phyloP scores from a whole-genome alignment of 2,888 invertebrate genomes.

The Meliscaeva auricollis region DNA sequence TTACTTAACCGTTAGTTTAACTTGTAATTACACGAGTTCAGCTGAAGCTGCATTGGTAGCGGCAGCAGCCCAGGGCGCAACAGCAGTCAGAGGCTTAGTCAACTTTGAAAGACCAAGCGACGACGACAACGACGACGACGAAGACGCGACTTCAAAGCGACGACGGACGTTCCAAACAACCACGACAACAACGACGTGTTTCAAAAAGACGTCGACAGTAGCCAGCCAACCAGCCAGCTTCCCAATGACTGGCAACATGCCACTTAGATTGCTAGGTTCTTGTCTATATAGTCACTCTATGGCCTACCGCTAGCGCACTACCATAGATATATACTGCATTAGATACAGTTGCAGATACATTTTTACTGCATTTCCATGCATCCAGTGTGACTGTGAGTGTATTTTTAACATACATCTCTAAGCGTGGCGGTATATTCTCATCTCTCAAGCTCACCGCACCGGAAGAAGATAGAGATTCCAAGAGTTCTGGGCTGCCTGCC shows the following conservation, averaged over 20 bases:
- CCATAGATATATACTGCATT: conserved; percentile 25
- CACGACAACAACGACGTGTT: conserved; percentile 30
- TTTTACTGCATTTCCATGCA: conserved; percentile 23
- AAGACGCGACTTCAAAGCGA: neutral
- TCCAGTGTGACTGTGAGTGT: conserved; percentile 28
- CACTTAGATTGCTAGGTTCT: conserved; percentile 55
- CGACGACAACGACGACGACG: conserved; percentile 20
- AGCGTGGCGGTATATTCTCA: neutral
- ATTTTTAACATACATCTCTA: conserved; percentile 20
- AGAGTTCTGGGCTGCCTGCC: conserved; percentile 14
- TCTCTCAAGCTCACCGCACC: conserved; percentile 49
- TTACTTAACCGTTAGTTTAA: conserved; percentile 78
- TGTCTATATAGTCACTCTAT: conserved; percentile 28
- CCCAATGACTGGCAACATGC: conserved; percentile 71
- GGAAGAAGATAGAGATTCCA: conserved; percentile 71
- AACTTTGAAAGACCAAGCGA: conserved; percentile 27
- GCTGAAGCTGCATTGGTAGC: conserved; percentile 20
- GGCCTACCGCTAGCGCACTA: too few relatives aligned
- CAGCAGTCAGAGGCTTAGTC: conserved; percentile 25
- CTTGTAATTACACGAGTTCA: conserved; percentile 76
- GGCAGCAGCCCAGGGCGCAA: neutral
- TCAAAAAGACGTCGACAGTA: conserved; percentile 64
- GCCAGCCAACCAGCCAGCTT: conserved; percentile 31
- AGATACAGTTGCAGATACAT: conserved; percentile 64
- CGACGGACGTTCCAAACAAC: conserved; percentile 38